These are phyloP conservation scores for Quadroppia sp. DNA, from an alignment of 2,888 invertebrate genomes.

Conservation along the genomic window DNA sequence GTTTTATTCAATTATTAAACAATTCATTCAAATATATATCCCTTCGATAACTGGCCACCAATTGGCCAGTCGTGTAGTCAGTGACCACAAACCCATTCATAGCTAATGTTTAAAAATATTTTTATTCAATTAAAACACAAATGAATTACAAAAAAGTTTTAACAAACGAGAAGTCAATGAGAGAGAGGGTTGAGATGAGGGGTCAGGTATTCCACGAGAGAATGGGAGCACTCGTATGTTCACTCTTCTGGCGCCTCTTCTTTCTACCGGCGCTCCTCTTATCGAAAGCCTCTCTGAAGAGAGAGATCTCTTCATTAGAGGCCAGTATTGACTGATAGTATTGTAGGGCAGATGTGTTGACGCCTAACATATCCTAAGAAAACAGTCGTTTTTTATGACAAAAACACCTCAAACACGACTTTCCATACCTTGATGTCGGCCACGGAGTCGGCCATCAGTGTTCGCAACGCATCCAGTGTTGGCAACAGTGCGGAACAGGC, in stretches of 20 bases:
- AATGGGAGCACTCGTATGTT: constrained; percentile 37
- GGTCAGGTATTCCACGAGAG: constrained; percentile 36
- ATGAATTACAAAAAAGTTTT: too few species aligned
- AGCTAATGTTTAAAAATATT: too few species aligned
- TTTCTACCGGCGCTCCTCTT: constrained; percentile 39
- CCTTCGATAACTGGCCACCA: too few species aligned
- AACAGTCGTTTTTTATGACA: not conserved
- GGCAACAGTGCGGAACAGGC: constrained; percentile 42
- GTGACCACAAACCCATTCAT: too few species aligned
- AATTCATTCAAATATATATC: too few species aligned
- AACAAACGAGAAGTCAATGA: too few species aligned
- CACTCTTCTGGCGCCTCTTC: constrained; percentile 36
- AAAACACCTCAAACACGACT: not conserved
- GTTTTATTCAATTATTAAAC: too few species aligned
- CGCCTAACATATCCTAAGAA: constrained; percentile 44
- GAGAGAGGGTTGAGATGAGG: too few species aligned
- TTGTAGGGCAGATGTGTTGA: constrained; percentile 42
- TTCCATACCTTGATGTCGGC: constrained; percentile 37
- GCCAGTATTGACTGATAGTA: constrained; percentile 44
- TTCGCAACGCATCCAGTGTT: constrained; percentile 43
- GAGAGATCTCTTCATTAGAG: constrained; percentile 44
- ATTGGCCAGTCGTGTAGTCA: too few species aligned
- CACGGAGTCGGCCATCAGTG: constrained; percentile 12
- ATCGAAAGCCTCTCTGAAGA: constrained; percentile 39
- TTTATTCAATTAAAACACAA: too few species aligned